Evolutionary conservation across 2,113 vertebrate genomes (phyloP), one percentile per base, ranked within the genome.

Genomic region (Hystrix brachyura): DNA sequence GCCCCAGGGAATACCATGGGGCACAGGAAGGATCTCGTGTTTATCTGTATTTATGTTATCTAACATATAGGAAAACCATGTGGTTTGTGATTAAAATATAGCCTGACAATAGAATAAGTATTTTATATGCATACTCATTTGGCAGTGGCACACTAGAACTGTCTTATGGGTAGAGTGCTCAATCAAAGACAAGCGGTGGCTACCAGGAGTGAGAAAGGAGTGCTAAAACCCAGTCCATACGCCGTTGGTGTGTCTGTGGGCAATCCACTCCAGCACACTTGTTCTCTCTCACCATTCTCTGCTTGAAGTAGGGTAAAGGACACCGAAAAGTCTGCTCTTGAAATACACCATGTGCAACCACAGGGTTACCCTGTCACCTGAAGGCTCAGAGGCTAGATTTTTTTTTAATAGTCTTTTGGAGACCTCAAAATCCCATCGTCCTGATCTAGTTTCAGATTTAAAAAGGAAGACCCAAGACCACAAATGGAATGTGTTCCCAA

Each of bases 371-470:
- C 43, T 72, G 46, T n/a, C n/a, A 43, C 4, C 38, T 23, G 48
- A 64, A 87, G 69, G 43, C 38, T 83, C 65, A 18, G 4, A 11
- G 9, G 10, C 32, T 59, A 11, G 13, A 27, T 69, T 79, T 29
- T 76, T 43, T 27, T 11, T 15, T 65, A 6, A 79, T 25, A 62
- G 46, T 34, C 65, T 38, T 84, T 86, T 43, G 74, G 67, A 57
- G 69, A n/a, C 48, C 38, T 90, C 60, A 48, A 84, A 74, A 80
- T 64, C 6, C 71, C 85, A 43, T 29, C 32, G 93, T 80, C 38
- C 87, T 93, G 53, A 18, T 72, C 51, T 18, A 69, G 29, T 65
- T 94, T 38, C 83, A 87, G 72, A 67, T 67, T 91, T 88, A 76
- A 95, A 95, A 60, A 94, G 59, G 27, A 82, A 90, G 76, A 10